Conservation (phyloP, 2,888 invertebrate species). For the Oxyteleia sp. region DNA sequence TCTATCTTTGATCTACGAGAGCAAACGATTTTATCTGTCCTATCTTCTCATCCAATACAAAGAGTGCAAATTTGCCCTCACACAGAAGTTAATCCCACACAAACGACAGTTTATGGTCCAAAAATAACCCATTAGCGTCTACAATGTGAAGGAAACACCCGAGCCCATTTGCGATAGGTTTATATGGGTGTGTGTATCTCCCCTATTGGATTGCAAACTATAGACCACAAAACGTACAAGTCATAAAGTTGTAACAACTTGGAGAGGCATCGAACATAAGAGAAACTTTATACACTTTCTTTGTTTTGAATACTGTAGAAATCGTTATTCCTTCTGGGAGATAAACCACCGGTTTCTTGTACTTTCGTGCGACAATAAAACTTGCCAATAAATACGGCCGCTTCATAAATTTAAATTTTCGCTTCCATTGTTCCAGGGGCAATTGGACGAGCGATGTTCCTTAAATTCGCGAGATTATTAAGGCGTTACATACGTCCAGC, state of each 20-base stretch:
- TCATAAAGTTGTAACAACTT: conserved; percentile 65
- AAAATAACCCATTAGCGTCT: conserved; percentile 48
- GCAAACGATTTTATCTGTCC: too few relatives aligned
- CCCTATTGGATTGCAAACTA: conserved; percentile 38
- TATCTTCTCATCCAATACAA: too few relatives aligned
- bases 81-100: neutral
- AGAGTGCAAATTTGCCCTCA: neutral
- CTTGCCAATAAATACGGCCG: conserved; percentile 13
- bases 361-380: conserved; percentile 26
- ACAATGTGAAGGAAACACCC: conserved; percentile 18
- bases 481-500: too few relatives aligned
- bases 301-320: conserved; percentile 54
- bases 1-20: too few relatives aligned
- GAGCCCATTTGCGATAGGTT: conserved; percentile 14
- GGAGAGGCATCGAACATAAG: conserved; percentile 49
- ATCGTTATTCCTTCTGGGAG: conserved; percentile 21
- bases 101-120: conserved; percentile 18
- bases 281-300: conserved; percentile 62
- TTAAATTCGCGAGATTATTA: conserved; percentile 9
- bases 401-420: conserved; percentile 2
- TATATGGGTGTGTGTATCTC: conserved; percentile 19
- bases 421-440: neutral
- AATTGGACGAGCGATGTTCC: neutral
- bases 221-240: conserved; percentile 53
- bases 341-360: conserved; percentile 11